These are phyloP conservation scores for Nephrotoma flavescens DNA, from an alignment of 2,888 invertebrate species.

Conservation along the genomic window DNA sequence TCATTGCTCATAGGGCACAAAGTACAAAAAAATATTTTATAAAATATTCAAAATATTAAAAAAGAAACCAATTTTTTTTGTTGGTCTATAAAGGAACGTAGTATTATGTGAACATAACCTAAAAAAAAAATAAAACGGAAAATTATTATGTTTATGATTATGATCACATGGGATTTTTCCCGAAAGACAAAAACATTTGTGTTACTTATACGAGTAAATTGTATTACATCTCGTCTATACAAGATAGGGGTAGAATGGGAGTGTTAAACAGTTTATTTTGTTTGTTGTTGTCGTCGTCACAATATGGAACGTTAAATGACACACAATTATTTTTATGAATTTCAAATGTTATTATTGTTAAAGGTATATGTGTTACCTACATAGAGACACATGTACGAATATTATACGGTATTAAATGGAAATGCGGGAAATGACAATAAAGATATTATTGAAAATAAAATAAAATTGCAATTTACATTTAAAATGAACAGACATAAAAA, in stretches of 20 bases:
- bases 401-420: background rate
- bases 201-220: too few relatives aligned
- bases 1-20: background rate
- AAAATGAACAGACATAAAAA: background rate
- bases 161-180: background rate
- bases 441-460: background rate
- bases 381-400: background rate
- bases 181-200: background rate
- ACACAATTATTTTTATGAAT: background rate
- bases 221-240: too few relatives aligned
- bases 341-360: background rate
- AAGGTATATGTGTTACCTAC: background rate
- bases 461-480: background rate
- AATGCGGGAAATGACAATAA: background rate
- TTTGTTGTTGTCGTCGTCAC: background rate
- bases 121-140: background rate
- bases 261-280: background rate
- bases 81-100: background rate
- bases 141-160: background rate
- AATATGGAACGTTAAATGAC: background rate
- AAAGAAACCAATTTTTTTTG: background rate
- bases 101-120: background rate
- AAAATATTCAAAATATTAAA: background rate
- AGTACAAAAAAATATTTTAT: background rate
- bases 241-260: background rate